phyloP scores from a whole-genome alignment of 2,888 invertebrate species.

The Callosobruchus maculatus region DNA sequence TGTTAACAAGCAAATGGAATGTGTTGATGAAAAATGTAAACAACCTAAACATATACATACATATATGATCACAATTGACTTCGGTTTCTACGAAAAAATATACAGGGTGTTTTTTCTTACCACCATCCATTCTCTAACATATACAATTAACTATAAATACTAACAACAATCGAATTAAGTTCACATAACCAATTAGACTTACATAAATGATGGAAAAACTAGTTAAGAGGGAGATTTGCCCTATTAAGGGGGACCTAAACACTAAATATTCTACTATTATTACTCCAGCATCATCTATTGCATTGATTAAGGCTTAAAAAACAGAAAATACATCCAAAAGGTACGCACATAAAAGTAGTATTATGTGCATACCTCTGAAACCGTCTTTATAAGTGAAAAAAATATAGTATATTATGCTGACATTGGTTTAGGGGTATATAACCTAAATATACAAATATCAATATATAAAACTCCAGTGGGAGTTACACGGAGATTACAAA shows the following conservation, averaged over 20 bases:
- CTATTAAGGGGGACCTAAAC: neutral
- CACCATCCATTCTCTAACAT: neutral
- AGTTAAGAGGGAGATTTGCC: neutral
- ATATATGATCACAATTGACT: neutral
- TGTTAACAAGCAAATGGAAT: neutral
- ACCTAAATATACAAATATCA: neutral
- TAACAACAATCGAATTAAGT: neutral
- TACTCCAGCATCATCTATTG: neutral
- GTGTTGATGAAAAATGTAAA: neutral
- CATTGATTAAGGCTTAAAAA: neutral
- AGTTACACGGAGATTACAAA: neutral
- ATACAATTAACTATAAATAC: neutral
- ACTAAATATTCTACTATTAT: neutral
- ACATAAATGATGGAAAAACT: neutral
- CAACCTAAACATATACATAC: neutral
- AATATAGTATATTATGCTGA: neutral
- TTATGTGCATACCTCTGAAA: neutral
- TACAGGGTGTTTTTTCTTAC: neutral
- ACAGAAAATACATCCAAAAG: neutral
- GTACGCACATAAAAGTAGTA: neutral
- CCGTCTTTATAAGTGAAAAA: neutral
- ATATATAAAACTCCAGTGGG: neutral
- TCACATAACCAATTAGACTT: neutral
- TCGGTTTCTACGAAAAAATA: neutral
- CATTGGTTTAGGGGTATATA: neutral